phyloP scores from a whole-genome alignment of 2,888 invertebrate genomes.

The Nymphalis polychloros region DNA sequence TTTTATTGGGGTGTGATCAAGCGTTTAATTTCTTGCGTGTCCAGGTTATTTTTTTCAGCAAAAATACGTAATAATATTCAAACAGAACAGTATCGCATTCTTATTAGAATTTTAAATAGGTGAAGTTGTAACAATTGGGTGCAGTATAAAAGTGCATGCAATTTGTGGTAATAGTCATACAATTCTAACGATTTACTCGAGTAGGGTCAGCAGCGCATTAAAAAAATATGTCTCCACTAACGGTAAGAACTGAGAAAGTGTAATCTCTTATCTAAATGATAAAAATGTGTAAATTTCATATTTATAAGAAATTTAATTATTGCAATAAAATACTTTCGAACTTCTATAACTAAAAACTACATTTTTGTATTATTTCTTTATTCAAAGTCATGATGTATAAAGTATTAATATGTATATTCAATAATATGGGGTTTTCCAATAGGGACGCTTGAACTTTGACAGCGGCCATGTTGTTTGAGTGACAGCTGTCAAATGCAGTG shows the following conservation, averaged over 20 bases:
- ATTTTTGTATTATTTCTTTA: too few species aligned
- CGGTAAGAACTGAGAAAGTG: constrained; percentile 54
- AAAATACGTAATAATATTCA: constrained; percentile 39
- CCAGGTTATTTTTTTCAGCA: constrained; percentile 31
- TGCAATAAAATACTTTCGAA: too few species aligned
- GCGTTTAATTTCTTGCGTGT: constrained; percentile 33
- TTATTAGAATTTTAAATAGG: constrained; percentile 36
- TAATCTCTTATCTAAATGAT: neutral
- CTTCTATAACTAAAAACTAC: too few species aligned
- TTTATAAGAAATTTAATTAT: too few species aligned
- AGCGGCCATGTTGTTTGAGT: too few species aligned
- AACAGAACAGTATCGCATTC: constrained; percentile 35
- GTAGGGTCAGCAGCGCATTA: constrained; percentile 44
- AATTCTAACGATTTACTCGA: constrained; percentile 54
- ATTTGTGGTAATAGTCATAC: constrained; percentile 55
- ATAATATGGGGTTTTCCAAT: too few species aligned
- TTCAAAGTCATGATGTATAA: too few species aligned
- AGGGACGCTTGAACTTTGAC: too few species aligned
- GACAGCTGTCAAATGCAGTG: too few species aligned
- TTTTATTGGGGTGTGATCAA: constrained; percentile 26
- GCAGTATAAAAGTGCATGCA: constrained; percentile 74
- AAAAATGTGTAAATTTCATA: neutral
- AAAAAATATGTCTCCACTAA: constrained; percentile 67
- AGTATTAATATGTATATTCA: too few species aligned
- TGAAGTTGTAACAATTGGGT: constrained; percentile 57